phyloP scores from a whole-genome alignment of 2,888 invertebrate species.

The Tenthredo amoena region DNA sequence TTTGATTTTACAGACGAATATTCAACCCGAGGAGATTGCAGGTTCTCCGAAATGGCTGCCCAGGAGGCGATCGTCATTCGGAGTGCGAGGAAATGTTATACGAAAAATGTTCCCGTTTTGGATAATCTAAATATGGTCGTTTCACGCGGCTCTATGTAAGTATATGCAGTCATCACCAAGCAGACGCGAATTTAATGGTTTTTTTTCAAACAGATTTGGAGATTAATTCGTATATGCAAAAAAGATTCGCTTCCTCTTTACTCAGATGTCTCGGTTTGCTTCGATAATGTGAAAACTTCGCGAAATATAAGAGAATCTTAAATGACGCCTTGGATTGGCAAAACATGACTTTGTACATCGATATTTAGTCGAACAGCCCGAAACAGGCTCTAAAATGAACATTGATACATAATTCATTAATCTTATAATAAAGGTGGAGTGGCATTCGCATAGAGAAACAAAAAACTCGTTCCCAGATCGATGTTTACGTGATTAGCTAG shows the following conservation, averaged over 20 bases:
- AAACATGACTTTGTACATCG: background rate
- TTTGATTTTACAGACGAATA: constrained; percentile 55
- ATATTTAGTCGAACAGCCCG: background rate
- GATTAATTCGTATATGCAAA: too few species aligned
- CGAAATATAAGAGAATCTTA: too few species aligned
- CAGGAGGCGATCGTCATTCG: constrained; percentile 84
- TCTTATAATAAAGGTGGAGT: background rate
- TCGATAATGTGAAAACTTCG: too few species aligned
- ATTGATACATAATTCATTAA: background rate
- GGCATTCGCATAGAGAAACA: background rate
- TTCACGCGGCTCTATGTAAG: constrained; percentile 88
- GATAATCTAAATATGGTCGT: constrained; percentile 87
- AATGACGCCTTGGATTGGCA: too few species aligned
- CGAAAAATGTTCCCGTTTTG: constrained; percentile 81
- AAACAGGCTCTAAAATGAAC: background rate
- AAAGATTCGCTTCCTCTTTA: too few species aligned
- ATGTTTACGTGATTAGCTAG: background rate
- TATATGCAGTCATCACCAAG: constrained; percentile 64
- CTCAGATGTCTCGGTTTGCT: too few species aligned
- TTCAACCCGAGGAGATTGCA: constrained; percentile 7
- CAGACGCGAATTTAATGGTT: background rate
- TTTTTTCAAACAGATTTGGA: too few species aligned
- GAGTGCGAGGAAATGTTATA: constrained; percentile 86
- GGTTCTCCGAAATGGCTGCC: constrained; percentile 63
- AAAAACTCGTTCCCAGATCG: background rate